These are phyloP conservation scores for Cotesia congregata DNA, from an alignment of 2,888 invertebrate genomes.

Conservation along the genomic window DNA sequence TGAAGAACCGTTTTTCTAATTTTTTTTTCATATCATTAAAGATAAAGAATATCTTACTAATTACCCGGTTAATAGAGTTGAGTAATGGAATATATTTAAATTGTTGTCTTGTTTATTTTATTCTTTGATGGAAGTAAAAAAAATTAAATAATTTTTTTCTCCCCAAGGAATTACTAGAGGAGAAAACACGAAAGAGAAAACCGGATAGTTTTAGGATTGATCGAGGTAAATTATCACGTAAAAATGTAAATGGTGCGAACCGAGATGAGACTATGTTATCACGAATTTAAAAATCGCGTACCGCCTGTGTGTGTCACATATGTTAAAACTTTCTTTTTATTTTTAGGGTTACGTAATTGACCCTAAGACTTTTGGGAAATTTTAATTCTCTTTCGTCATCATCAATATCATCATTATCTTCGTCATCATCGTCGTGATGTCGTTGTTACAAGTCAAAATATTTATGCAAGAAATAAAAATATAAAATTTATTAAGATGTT, in stretches of 20 bases:
- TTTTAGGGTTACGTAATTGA: neutral
- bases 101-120: neutral
- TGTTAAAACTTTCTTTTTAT: neutral
- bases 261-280: conserved; percentile 15
- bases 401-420: neutral
- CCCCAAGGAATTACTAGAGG: conserved; percentile 9
- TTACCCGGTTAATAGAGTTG: neutral
- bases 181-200: conserved; percentile 41
- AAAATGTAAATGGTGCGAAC: conserved; percentile 37
- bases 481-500: neutral
- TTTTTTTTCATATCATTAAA: conserved; percentile 10
- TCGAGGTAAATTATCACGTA: conserved; percentile 34
- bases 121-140: neutral
- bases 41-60: conserved; percentile 3
- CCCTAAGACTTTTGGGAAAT: neutral
- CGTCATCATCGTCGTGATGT: neutral
- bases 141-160: neutral
- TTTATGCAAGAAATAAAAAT: neutral
- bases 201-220: conserved; percentile 19
- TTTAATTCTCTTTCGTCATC: neutral
- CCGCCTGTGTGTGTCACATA: neutral
- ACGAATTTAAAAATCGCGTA: neutral
- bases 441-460: neutral
- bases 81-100: neutral
- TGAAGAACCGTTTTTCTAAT: too few relatives aligned